Base-by-base conservation (phyloP, 30 jellyfish, hydroid and myxozoan genomes). In the Rhopilema esculentum region DNA sequence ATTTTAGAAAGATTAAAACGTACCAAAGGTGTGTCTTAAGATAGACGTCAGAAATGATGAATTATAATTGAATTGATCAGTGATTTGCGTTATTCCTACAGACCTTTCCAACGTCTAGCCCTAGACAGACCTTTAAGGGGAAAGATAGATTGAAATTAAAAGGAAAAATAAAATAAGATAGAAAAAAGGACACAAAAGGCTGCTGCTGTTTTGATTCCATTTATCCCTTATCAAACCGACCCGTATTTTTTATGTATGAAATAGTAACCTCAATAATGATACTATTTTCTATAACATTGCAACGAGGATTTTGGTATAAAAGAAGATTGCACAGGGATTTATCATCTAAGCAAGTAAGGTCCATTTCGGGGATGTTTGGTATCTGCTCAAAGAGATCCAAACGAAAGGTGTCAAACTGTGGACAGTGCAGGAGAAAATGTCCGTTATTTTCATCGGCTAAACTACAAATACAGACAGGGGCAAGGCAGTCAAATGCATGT, bases 301-400 rank as follows among this genome's bases (percentile, higher is more conserved):
- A 33, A 72, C 65, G 57, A 27, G 84, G 84, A 52, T 72, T 72
- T 72, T 52, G 72, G 28, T 72, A 72, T 24, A 72, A 52, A 22
- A 72, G 84, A 72, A 72, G 84, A 49, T 72, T 72, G 84, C 84
- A 72, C 69, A 72, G 57, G 84, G 84, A 72, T 16, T 70, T 72
- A 22, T 72, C 30, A 72, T 72, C 84, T 23, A 72, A 72, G 84
- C 57, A 72, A 28, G 31, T 72, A 49, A 72, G 84, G 48, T 72
- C 72, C 31, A 72, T 72, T 72, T 49, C 84, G 27, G 84, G 84
- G 84, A 72, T 72, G 84, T 49, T 70, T 29, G 84, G 28, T 8
- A 72, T 29, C 84, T 22, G 84, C 33, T 33, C 84, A 72, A 72
- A 72, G 69, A 72, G 69, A 72, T 72, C 48, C 30, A 28, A 70